Base-by-base conservation (phyloP, 2,797 vertebrate genomes). In the Otolemur crassicaudatus region DNA sequence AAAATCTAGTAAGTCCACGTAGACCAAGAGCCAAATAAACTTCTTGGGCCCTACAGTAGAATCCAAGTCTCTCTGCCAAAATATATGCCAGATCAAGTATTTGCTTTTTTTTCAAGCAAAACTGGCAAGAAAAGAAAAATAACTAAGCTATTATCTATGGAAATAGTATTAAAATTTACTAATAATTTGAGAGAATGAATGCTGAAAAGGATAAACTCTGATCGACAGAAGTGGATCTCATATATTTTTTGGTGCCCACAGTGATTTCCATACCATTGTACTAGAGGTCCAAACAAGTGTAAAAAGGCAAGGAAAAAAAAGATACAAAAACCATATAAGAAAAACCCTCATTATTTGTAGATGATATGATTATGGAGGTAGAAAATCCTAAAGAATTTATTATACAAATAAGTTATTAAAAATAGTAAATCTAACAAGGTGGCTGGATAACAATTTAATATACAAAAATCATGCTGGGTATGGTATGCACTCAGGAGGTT, bases 131-230 rank as follows among this genome's bases (percentile, higher is more conserved):
- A 69, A 80, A 88, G 61, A 49, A 82, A 80, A 87, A 56, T 14
- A 86, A 82, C 49, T 56, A 83, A 25, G 46, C 10, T 72, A 77
- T 63, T 73, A 72, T 60, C 19, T 56, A 75, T 16, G 22, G 49
- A 94, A 80, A 61, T 23, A 90, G 43, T 76, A 20, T 37, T 77
- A 75, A 97, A 69, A 84, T 49, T 58, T 90, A 96, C 58, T n/a
- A n/a, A 76, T 86, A 43, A 53, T 63, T 86, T 96, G 58, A 82
- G 40, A 82, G 6, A 92, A 93, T 37, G 37, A 92, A 82, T 72
- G 17, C 13, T 87, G 20, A 94, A 96, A 92, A 49, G 27, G 53
- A 89, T 65, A 63, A 37, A 70, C 29, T n/a, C 40, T 82, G 22
- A 88, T 91, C 31, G 72, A 13, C 23, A 81, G 73, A 14, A 16